Evolutionary conservation across 2,888 invertebrate species (phyloP), one percentile per base, ranked within the genome.

Genomic region (Cephalotes varians): DNA sequence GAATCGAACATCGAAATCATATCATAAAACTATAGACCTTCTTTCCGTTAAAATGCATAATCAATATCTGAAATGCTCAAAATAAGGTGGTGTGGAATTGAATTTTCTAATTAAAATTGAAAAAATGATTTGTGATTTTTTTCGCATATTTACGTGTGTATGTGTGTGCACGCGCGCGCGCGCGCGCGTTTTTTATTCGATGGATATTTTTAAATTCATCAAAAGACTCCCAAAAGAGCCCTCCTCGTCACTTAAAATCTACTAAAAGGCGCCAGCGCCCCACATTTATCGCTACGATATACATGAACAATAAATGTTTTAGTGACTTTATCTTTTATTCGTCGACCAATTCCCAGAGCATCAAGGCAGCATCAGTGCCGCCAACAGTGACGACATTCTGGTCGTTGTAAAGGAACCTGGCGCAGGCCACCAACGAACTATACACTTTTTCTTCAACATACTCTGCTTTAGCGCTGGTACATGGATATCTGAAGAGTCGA

Each of bases 361-460:
- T 98, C 54, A 98, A 96, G 9, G 98, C 97, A 37, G 98, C 98
- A 93, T 98, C 98, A 87, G 97, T 96, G 47, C 98, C 98, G 3
- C 98, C 98, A 12, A 98, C 97, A 25, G 97, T 97, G 76, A 98
- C 97, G 84, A 98, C 95, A 92, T 97, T 97, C 77, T 97, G 96
- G 94, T 98, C 98, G 93, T 98, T 98, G 95, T 97, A 98, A 25
- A 98, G 95, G 95, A 98, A 98, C 60, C 98, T 96, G 0, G 97
- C 97, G 83, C 97, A 96, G 51, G 97, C 97, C 69, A 98, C 96
- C 90, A 97, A 96, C 44, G 97, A 97, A 51, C 98, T 98, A 95
- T 98, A 98, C 0, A 97, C 97, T 94, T 98, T 98, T 89, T 97
- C 96, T 95, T 98, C 98, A 91, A 97, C 97, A 95, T 98, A 98